These are phyloP conservation scores for Uropsilus gracilis DNA, from an alignment of 2,113 vertebrate species.

Conservation along the genomic window DNA sequence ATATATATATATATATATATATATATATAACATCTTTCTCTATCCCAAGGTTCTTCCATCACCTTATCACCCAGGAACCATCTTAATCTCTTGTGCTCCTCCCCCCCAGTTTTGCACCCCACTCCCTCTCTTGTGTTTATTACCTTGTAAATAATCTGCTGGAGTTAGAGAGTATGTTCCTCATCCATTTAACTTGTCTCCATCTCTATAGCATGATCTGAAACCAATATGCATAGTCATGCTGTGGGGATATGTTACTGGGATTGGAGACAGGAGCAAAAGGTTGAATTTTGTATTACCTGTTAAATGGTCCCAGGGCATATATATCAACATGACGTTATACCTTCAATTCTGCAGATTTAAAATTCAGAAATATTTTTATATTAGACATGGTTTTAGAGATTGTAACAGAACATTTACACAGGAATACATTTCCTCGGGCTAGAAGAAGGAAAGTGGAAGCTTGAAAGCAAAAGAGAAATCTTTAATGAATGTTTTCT, in stretches of 20 bases:
- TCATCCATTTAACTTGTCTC: neutral
- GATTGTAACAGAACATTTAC: neutral
- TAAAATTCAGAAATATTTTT: constrained; percentile 1
- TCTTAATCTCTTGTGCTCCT: too few species aligned
- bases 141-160: neutral
- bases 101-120: too few species aligned
- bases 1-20: too few species aligned
- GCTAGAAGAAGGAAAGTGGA: neutral
- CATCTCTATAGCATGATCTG: neutral
- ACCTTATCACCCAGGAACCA: too few species aligned
- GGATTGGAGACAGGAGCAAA: neutral
- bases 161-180: neutral
- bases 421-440: neutral
- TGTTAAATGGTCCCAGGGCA: neutral
- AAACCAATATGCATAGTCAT: neutral
- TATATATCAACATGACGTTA: neutral
- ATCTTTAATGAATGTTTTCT: neutral
- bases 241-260: neutral
- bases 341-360: neutral
- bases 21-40: too few species aligned
- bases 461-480: neutral
- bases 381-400: neutral
- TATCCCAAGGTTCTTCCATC: too few species aligned
- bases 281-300: neutral
- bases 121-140: too few species aligned